Conservation (phyloP, 2,797 vertebrate species). For the Sylvilagus floridanus region DNA sequence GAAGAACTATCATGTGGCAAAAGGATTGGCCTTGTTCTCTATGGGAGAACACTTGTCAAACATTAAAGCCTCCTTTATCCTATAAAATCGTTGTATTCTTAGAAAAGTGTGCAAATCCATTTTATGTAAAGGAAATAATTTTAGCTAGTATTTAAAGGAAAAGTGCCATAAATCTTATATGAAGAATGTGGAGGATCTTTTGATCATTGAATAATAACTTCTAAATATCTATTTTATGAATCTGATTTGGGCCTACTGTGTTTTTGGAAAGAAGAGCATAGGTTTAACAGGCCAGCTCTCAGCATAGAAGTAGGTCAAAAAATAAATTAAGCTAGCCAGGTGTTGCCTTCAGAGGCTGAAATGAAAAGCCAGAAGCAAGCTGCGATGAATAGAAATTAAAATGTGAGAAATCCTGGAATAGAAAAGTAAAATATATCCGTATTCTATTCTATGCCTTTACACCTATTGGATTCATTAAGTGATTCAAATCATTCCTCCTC, state of each 20-base stretch:
- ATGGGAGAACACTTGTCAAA: background rate
- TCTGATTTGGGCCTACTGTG: conserved; percentile 24
- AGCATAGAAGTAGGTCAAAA: conserved; percentile 64
- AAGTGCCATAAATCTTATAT: conserved; percentile 14
- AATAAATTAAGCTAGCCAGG: conserved; percentile 44
- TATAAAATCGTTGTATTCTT: conserved; percentile 6
- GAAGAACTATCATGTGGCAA: background rate
- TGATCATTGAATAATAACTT: conserved; percentile 24
- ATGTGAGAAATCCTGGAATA: conserved; percentile 43
- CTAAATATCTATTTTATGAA: conserved; percentile 57
- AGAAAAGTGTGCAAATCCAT: conserved; percentile 30
- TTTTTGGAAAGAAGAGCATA: conserved; percentile 15
- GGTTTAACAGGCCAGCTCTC: conserved; percentile 25
- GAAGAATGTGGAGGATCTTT: conserved; percentile 20
- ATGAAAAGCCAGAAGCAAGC: conserved; percentile 44
- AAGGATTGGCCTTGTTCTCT: background rate
- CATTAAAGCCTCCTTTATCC: conserved; percentile 28
- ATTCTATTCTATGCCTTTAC: background rate
- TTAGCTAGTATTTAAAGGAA: conserved; percentile 47
- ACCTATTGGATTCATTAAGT: background rate
- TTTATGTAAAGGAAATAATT: conserved; percentile 50
- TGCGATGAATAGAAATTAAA: conserved; percentile 48
- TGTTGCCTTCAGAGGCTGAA: conserved; percentile 15
- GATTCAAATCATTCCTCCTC: background rate
- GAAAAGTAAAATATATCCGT: conserved; percentile 32